A percentile compares a stretch with the other conserved stretches of the same genome.
phyloP scores from a whole-genome alignment of 2,888 invertebrate genomes.

The Eurytoma californica region DNA sequence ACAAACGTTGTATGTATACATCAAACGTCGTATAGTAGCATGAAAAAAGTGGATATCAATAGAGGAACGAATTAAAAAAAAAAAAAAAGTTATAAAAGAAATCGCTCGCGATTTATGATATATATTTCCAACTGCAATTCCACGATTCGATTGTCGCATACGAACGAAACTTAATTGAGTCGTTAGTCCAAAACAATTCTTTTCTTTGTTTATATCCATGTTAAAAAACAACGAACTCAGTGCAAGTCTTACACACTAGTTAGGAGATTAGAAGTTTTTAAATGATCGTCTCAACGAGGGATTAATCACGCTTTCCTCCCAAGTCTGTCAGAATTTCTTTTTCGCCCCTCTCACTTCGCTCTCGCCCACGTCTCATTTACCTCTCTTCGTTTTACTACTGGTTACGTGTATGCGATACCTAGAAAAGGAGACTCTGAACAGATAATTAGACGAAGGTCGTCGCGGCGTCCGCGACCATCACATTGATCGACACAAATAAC shows the following conservation, averaged over 20 bases:
- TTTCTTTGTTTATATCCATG: too few species aligned
- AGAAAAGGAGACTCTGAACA: neutral
- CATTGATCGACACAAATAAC: conserved; percentile 39
- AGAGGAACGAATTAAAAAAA: neutral
- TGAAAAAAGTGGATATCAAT: neutral
- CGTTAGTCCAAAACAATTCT: neutral
- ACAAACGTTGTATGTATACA: too few species aligned
- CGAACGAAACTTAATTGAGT: conserved; percentile 4
- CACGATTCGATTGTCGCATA: conserved; percentile 12
- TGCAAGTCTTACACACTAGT: conserved; percentile 32
- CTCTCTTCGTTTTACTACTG: too few species aligned
- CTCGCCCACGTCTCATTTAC: too few species aligned
- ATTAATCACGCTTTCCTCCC: neutral
- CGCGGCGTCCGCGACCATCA: conserved; percentile 7
- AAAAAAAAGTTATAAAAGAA: neutral
- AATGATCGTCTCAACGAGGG: neutral
- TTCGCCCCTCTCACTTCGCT: too few species aligned
- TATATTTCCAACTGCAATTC: conserved; percentile 5
- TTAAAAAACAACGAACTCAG: conserved; percentile 22
- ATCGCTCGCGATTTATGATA: neutral
- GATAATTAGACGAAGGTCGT: neutral
- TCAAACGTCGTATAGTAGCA: too few species aligned
- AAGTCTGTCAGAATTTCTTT: conserved; percentile 15
- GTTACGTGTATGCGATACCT: neutral
- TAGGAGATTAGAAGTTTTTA: conserved; percentile 15